Evolutionary conservation across 2,888 invertebrate species (phyloP).

Genomic region (Drosophila buzzatii): DNA sequence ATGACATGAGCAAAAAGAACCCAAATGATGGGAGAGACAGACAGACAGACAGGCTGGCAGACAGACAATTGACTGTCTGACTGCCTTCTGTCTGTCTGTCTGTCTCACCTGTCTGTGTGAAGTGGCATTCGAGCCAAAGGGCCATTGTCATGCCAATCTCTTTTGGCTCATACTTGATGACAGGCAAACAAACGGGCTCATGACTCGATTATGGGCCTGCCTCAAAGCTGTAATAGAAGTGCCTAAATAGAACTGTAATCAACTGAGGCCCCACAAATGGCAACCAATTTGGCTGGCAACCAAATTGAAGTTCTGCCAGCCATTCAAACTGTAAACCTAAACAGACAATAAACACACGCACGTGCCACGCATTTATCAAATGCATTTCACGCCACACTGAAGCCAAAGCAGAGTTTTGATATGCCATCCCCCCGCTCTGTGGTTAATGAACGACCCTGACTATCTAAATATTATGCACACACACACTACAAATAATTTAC

Average conservation of each 20-base stretch:
- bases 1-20: slow-evolving; percentile 58
- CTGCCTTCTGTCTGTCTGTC: slow-evolving; percentile 5
- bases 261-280: slow-evolving; percentile 34
- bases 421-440: slow-evolving; percentile 6
- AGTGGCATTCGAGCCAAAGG: slow-evolving; percentile 44
- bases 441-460: slow-evolving; percentile 46
- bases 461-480: slow-evolving; percentile 32
- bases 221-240: background rate
- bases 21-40: slow-evolving; percentile 35
- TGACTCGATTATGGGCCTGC: slow-evolving; percentile 38
- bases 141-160: slow-evolving; percentile 45
- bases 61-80: slow-evolving; percentile 15
- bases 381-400: slow-evolving; percentile 58
- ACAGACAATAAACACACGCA: slow-evolving; percentile 33
- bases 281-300: slow-evolving; percentile 36
- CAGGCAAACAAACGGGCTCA: slow-evolving; percentile 26
- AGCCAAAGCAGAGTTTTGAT: slow-evolving; percentile 34
- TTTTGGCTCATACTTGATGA: slow-evolving; percentile 20
- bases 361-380: slow-evolving; percentile 64
- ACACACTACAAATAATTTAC: slow-evolving; percentile 41
- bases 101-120: slow-evolving; percentile 23
- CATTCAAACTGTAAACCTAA: slow-evolving; percentile 30
- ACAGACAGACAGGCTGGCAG: background rate
- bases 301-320: slow-evolving; percentile 39
- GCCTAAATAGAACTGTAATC: slow-evolving; percentile 33